Conservation (phyloP, 2,797 vertebrate species). For the Pempheris klunzingeri region DNA sequence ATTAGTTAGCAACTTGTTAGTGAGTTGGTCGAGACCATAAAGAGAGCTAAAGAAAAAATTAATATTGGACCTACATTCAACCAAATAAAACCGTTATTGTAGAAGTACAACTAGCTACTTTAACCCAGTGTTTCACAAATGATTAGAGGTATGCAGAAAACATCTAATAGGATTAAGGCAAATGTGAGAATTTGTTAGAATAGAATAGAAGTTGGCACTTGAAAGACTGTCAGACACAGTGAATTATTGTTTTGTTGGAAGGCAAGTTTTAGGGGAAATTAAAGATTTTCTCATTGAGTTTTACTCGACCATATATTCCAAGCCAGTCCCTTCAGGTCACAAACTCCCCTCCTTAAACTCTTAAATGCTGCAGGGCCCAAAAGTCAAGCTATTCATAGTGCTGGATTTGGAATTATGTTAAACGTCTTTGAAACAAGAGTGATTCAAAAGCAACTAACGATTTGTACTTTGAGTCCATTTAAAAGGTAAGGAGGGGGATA, state of each 20-base stretch:
- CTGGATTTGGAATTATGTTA: conserved; percentile 30
- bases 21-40: background rate
- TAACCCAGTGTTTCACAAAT: background rate
- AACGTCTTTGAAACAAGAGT: conserved; percentile 42
- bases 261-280: background rate
- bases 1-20: too few relatives aligned
- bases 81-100: too few relatives aligned
- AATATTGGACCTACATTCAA: background rate
- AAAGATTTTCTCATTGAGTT: background rate
- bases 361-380: conserved; percentile 18
- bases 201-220: background rate
- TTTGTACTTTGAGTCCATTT: conserved; percentile 53
- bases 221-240: background rate
- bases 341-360: conserved; percentile 4
- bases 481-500: conserved; percentile 51
- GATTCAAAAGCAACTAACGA: conserved; percentile 56
- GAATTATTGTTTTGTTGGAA: background rate
- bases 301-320: conserved; percentile 4
- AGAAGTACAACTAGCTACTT: background rate
- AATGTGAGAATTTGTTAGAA: background rate
- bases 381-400: conserved; percentile 14
- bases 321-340: conserved; percentile 14
- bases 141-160: background rate
- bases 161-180: background rate
- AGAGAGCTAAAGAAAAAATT: background rate